Evolutionary conservation across 2,113 vertebrate species (phyloP).

Genomic region (Emberiza fucata): DNA sequence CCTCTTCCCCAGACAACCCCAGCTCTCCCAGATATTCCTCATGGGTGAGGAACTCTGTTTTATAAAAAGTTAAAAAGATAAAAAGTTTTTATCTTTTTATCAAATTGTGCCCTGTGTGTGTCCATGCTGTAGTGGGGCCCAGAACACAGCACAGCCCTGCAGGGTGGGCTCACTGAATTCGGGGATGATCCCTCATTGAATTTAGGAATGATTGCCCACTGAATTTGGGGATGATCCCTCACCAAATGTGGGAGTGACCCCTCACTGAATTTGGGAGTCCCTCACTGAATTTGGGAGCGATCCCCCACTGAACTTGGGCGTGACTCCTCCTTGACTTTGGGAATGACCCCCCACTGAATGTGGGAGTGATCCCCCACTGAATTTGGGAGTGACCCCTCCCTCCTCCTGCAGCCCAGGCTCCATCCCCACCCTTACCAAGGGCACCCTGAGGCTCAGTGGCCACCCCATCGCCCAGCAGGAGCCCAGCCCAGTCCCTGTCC

Average conservation of each 20-base stretch:
- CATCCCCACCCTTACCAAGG: not conserved
- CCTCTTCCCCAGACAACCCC: not conserved
- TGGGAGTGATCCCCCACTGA: no score
- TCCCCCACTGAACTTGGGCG: no score
- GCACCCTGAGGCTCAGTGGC: rapidly evolving
- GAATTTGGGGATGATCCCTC: no score
- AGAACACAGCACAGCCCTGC: not conserved
- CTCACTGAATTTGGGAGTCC: no score
- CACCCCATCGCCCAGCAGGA: not conserved
- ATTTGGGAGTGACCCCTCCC: no score
- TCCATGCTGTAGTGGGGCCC: rapidly evolving
- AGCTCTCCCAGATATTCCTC: not conserved
- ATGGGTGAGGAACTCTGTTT: rapidly evolving
- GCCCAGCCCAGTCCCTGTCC: not conserved
- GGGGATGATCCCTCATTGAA: not conserved
- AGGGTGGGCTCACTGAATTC: no score
- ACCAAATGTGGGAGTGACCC: no score
- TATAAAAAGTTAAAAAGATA: no score
- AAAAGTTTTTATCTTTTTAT: rapidly evolving
- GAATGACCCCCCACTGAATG: no score
- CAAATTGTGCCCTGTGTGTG: rapidly evolving
- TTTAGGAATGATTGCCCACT: no score
- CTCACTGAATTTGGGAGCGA: no score
- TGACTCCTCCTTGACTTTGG: no score
- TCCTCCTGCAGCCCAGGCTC: not conserved